A percentile compares a stretch with the other conserved stretches of the same genome.
These are phyloP conservation scores for Amia ocellicauda DNA, from an alignment of 2,113 vertebrate genomes.

Conservation along the genomic window DNA sequence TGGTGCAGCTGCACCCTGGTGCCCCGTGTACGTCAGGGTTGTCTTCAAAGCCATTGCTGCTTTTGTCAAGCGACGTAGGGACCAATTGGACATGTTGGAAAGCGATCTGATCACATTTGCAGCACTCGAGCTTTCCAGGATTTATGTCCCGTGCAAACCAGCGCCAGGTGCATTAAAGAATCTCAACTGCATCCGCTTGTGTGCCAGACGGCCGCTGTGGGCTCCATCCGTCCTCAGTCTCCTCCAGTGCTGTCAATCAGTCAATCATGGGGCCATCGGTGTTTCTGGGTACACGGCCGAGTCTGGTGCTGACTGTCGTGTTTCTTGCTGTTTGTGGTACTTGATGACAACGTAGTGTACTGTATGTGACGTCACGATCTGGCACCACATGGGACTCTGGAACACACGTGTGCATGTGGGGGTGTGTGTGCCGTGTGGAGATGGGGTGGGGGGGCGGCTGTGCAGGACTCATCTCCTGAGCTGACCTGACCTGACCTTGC, in stretches of 20 bases:
- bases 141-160: not conserved
- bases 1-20: no score
- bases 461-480: conserved; percentile 8
- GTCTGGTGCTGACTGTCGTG: not conserved
- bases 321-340: conserved; percentile 7
- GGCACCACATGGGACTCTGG: not conserved
- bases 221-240: conserved; percentile 14
- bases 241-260: conserved; percentile 2
- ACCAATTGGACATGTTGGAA: no score
- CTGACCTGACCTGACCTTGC: conserved; percentile 6
- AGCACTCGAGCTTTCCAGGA: not conserved
- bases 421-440: conserved; percentile 7
- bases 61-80: no score
- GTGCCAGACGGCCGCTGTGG: not conserved
- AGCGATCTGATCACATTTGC: no score
- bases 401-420: conserved; percentile 15
- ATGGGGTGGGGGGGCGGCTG: not conserved
- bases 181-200: conserved; percentile 6
- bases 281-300: not conserved
- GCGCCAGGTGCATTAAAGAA: conserved; percentile 22
- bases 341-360: not conserved
- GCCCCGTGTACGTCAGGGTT: not conserved
- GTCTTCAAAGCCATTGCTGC: no score
- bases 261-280: conserved; percentile 3
- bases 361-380: not conserved